Evolutionary conservation across 2,797 vertebrate species (phyloP), one percentile per base, ranked within the genome.

Genomic region (Acanthis flammea): DNA sequence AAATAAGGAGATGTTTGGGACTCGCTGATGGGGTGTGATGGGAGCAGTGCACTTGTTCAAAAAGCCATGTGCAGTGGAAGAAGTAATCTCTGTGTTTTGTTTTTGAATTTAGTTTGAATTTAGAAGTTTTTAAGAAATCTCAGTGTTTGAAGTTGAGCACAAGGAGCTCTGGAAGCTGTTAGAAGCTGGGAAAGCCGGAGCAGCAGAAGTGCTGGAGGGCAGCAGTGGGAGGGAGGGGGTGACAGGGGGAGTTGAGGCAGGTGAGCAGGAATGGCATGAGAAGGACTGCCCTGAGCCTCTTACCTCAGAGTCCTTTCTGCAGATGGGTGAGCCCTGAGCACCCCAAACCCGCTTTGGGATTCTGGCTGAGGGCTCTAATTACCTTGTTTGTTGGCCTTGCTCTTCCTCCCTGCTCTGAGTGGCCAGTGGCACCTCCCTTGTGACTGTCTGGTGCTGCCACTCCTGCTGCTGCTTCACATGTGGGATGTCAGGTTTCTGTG

Each of bases 391-490:
- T 30, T 19, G 2, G 24, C 54, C 19, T 51, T 27, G 14, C 25
- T 42, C 11, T 39, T 55, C 18, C 22, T 63, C 9, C 19, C 31
- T 54, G 18, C 35, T 37, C 39, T 0, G 2, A 19, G 28, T 28
- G 8, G 1, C 30, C 8, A 1, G 15, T 33, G 25, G 35, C 67
- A 17, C 5, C 39, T 75, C 39, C 14, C 14, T 51, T 53, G 33
- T 2, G 4, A 3, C n/a, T 21, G 12, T 1, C 0, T 9, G 16
- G 4, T 28, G 47, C 41, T 42, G 33, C 13, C 19, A 2, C 16
- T 13, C 41, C 14, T 54, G n/a, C 28, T 27, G 13, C 41, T 50
- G 35, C 17, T 37, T 17, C 10, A 2, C 1, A 0, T 6, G 16
- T 8, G 17, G 27, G 5, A 8, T 9, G 4, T 18, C 33, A 30